Evolutionary conservation across 2,113 vertebrate species (phyloP), one percentile per base, ranked within the genome.

Genomic region (Micromys minutus): DNA sequence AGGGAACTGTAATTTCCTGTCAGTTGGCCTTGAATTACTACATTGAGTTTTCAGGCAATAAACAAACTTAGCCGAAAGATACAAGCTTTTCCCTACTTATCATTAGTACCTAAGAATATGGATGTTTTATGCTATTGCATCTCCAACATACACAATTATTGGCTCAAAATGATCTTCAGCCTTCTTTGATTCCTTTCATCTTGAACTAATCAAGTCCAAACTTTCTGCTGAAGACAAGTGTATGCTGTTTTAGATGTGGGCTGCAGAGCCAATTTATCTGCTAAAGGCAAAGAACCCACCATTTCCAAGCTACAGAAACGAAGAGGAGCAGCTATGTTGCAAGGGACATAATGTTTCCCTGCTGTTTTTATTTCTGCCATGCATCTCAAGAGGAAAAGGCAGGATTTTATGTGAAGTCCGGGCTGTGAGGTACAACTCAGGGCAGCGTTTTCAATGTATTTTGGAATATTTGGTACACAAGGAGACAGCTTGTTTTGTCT

Each of bases 1-100:
- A 96, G 96, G 94, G 96, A 97, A 91, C 89, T 74, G 72, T 96
- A 97, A 97, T 95, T 97, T 98, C 96, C 94, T 96, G 88, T 95
- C 94, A 95, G 90, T 97, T 96, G 94, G 94, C 83, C 79, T 96
- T 97, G 94, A 97, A 95, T 97, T 94, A 96, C 86, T 93, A 84
- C 74, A 52, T 93, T 96, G 96, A 84, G 57, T 97, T 97, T 97
- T 92, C 57, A 96, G 77, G 75, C 95, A 96, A 87, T 97, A 94
- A 94, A 96, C 50, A 96, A 94, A 97, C 96, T 96, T 93, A 94
- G 52, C 65, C 96, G 92, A 95, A 91, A 94, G 96, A 97, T 89
- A 11, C 69, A 91, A 95, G 97, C 72, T 90, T 98, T 93, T 79
- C 95, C 86, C 77, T 93, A 89, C 45, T 93, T 97, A 94, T 96